These are phyloP conservation scores for cattle (Bos taurus) DNA, from an alignment of 2,113 vertebrate species.

Conservation along the genomic window DNA sequence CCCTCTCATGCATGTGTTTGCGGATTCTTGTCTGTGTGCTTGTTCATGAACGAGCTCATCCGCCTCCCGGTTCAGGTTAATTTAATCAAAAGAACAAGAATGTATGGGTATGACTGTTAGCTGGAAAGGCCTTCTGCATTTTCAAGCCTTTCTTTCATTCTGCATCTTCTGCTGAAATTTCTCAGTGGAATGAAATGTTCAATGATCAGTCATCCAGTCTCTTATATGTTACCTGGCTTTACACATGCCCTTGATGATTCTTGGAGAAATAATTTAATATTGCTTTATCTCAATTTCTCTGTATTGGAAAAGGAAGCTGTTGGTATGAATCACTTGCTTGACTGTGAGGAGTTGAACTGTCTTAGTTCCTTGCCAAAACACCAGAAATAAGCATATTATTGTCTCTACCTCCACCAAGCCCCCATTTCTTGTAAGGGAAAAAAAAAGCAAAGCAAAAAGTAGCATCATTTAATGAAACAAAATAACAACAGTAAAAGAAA, in stretches of 20 bases:
- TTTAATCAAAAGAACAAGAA: slow-evolving; percentile 72
- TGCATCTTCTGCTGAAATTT: not conserved
- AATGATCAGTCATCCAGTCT: not conserved
- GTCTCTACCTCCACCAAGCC: not conserved
- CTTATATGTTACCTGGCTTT: not conserved
- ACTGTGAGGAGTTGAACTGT: not conserved
- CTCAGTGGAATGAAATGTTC: not conserved
- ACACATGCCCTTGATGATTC: not conserved
- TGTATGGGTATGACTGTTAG: slow-evolving; percentile 77
- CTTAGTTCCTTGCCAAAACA: not conserved
- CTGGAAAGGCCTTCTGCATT: slow-evolving; percentile 52
- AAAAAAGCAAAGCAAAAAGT: not conserved
- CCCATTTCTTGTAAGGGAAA: not conserved
- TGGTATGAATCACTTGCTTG: not conserved
- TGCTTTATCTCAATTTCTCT: not conserved
- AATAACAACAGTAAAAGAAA: not conserved
- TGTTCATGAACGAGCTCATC: slow-evolving; percentile 76
- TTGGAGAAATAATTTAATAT: not conserved
- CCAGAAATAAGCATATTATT: not conserved
- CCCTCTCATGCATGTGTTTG: slow-evolving; percentile 82
- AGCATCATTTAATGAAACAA: not conserved
- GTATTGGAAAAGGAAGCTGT: slow-evolving; percentile 1
- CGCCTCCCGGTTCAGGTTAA: slow-evolving; percentile 78
- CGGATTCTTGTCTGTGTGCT: slow-evolving; percentile 76
- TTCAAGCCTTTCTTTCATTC: slow-evolving; percentile 43